A percentile compares a stretch with the other conserved stretches of the same genome.
These are phyloP conservation scores for Drosophila pseudotakahashii DNA, from an alignment of 2,888 invertebrate genomes.

Conservation along the genomic window DNA sequence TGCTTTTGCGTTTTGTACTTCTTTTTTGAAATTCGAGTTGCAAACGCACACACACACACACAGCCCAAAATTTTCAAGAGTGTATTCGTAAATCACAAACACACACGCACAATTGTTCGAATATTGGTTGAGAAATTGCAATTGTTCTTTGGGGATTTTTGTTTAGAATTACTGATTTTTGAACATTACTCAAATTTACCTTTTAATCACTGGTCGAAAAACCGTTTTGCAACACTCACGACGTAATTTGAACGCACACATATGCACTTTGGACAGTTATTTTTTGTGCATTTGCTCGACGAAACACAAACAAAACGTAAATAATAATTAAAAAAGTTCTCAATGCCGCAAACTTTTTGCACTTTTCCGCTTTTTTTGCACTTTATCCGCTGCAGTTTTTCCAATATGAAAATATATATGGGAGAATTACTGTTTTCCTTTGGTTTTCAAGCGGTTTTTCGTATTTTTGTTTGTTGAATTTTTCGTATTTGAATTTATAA, in stretches of 20 bases:
- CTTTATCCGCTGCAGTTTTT: slow-evolving; percentile 33
- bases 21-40: slow-evolving; percentile 54
- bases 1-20: slow-evolving; percentile 31
- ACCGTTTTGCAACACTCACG: slow-evolving; percentile 19
- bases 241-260: slow-evolving; percentile 4
- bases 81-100: slow-evolving; percentile 20
- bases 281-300: slow-evolving; percentile 32
- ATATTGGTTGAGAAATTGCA: not conserved
- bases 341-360: slow-evolving; percentile 40
- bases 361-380: slow-evolving; percentile 33
- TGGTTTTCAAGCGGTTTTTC: slow-evolving; percentile 17
- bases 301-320: slow-evolving; percentile 65
- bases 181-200: slow-evolving; percentile 47
- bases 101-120: slow-evolving; percentile 12
- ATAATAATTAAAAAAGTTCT: slow-evolving; percentile 63
- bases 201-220: slow-evolving; percentile 68
- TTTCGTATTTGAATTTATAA: slow-evolving; percentile 21
- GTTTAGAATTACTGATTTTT: not conserved
- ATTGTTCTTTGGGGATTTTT: not conserved
- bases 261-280: slow-evolving; percentile 17
- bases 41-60: slow-evolving; percentile 32
- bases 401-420: slow-evolving; percentile 37
- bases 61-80: slow-evolving; percentile 1
- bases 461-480: not conserved
- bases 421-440: slow-evolving; percentile 18